Evolutionary conservation across 2,113 vertebrate species (phyloP).

Genomic region (Syngnathus floridae): DNA sequence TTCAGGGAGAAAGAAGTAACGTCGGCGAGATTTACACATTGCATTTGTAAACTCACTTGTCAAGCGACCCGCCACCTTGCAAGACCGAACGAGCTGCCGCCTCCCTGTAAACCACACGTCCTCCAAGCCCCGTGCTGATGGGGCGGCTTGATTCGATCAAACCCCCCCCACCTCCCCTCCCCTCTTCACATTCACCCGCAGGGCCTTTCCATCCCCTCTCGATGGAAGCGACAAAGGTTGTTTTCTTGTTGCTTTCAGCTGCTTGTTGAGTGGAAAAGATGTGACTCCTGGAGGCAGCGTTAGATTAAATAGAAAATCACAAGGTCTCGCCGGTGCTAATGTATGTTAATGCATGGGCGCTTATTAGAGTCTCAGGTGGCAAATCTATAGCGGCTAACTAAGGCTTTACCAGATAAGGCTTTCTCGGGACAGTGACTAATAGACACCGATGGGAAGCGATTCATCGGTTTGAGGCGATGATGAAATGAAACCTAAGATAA

Average conservation of each 20-base stretch:
- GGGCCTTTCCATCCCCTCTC: constrained; percentile 15
- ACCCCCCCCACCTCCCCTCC: constrained; percentile 10
- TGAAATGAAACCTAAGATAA: not conserved
- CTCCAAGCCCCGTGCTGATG: not conserved
- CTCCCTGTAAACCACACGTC: not conserved
- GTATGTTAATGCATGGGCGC: constrained; percentile 41
- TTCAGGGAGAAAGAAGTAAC: not conserved
- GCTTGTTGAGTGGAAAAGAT: constrained; percentile 3
- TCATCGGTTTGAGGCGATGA: constrained; percentile 22
- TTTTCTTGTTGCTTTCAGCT: constrained; percentile 10
- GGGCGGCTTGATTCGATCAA: constrained; percentile 24
- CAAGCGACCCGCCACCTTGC: constrained; percentile 6
- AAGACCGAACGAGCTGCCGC: constrained; percentile 8
- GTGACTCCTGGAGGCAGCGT: constrained; percentile 3
- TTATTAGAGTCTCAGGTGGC: constrained; percentile 36
- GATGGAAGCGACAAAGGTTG: constrained; percentile 12
- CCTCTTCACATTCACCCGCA: constrained; percentile 13
- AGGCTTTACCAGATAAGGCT: constrained; percentile 20
- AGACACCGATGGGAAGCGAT: constrained; percentile 23
- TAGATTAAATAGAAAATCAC: constrained; percentile 27
- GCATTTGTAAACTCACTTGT: constrained; percentile 15
- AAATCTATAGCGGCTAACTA: constrained; percentile 21
- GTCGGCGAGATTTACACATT: constrained; percentile 22
- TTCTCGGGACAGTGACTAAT: constrained; percentile 29
- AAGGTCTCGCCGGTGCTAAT: constrained; percentile 41